phyloP scores from a whole-genome alignment of 2,888 invertebrate species.

The Ennomos quercinarius region DNA sequence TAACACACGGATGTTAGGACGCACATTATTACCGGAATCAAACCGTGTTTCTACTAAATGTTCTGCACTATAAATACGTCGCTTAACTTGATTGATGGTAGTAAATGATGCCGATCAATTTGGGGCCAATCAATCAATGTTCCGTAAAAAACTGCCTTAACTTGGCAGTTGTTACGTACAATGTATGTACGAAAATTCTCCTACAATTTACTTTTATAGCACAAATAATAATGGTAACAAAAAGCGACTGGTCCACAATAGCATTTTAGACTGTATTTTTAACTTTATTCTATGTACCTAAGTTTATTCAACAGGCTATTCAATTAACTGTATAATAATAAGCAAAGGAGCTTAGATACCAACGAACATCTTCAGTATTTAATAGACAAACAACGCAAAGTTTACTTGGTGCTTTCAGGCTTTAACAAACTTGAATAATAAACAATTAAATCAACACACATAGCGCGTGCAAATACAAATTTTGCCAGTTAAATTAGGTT shows the following conservation, averaged over 20 bases:
- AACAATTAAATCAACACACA: constrained; percentile 17
- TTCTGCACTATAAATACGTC: constrained; percentile 18
- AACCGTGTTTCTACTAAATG: constrained; percentile 11
- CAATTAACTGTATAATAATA: neutral
- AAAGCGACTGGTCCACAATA: too few species aligned
- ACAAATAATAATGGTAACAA: too few species aligned
- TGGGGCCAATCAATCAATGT: constrained; percentile 33
- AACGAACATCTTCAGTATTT: constrained; percentile 4
- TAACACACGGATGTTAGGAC: neutral
- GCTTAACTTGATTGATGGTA: constrained; percentile 28
- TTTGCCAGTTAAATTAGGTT: constrained; percentile 3
- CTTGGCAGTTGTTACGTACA: constrained; percentile 15
- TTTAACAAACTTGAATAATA: constrained; percentile 11
- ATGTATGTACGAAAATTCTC: constrained; percentile 2
- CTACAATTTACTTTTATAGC: neutral
- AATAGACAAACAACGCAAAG: constrained; percentile 12
- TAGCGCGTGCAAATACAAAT: constrained; percentile 14
- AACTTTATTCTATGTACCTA: too few species aligned
- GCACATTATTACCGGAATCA: constrained; percentile 11
- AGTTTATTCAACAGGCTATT: neutral
- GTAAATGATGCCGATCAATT: constrained; percentile 29
- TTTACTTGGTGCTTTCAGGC: constrained; percentile 15
- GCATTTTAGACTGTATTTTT: too few species aligned
- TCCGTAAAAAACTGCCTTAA: constrained; percentile 18
- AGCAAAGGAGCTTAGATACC: neutral